A percentile compares a stretch with the other conserved stretches of the same genome.
These are phyloP conservation scores for Plodia interpunctella DNA, from an alignment of 1,140 invertebrate species.

Conservation along the genomic window DNA sequence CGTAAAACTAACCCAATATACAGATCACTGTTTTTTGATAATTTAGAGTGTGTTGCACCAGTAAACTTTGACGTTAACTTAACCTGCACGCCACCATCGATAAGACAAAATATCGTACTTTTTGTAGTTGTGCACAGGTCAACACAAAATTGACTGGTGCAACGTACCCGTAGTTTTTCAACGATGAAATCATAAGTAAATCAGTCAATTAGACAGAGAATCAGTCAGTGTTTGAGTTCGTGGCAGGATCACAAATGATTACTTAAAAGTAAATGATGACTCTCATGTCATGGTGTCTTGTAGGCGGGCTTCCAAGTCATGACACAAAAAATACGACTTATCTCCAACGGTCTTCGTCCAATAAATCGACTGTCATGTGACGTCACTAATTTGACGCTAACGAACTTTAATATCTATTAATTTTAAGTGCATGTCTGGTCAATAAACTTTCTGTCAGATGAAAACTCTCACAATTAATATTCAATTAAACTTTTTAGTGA, in stretches of 20 bases:
- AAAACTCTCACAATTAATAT: neutral
- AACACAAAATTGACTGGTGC: too few relatives aligned
- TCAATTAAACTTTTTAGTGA: too few relatives aligned
- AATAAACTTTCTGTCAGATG: neutral
- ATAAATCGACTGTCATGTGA: neutral
- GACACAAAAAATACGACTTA: neutral
- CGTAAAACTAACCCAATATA: neutral
- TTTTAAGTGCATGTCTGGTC: neutral
- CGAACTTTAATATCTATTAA: neutral
- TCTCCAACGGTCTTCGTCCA: neutral
- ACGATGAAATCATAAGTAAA: slow-evolving; percentile 36
- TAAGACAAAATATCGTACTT: too few relatives aligned
- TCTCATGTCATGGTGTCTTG: neutral
- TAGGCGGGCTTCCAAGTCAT: neutral
- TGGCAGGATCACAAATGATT: slow-evolving; percentile 21
- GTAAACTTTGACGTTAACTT: too few relatives aligned
- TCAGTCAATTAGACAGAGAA: slow-evolving; percentile 50
- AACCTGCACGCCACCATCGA: too few relatives aligned
- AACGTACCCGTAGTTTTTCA: slow-evolving; percentile 34
- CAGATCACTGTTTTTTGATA: too few relatives aligned
- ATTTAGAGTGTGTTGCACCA: too few relatives aligned
- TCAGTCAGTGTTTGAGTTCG: slow-evolving; percentile 36
- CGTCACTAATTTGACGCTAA: neutral
- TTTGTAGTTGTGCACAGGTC: too few relatives aligned
- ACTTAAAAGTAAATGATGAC: neutral